Base-by-base conservation (phyloP, 2,797 vertebrate species). In the Pipistrellus nathusii region DNA sequence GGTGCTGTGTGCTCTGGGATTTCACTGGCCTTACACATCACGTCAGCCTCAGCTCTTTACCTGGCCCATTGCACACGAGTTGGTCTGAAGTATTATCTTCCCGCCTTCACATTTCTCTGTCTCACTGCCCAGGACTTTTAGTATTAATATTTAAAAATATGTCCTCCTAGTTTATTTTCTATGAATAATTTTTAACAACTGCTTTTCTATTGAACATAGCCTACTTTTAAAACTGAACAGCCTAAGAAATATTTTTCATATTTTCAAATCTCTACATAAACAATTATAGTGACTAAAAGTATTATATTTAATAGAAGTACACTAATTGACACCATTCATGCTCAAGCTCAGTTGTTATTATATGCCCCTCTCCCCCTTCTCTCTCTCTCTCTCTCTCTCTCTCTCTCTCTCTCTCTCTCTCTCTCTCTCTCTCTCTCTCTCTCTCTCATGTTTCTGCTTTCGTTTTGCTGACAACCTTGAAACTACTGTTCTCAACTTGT, bases 21-120 rank as follows among this genome's bases (percentile, higher is more conserved):
- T 88, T 86, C 68, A 11, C 20, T 53, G 13, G 8, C 3, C 1
- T 15, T 21, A 14, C 25, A 8, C 1, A 3, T 2, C 8, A 1
- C 10, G 3, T 35, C 9, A 8, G 3, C 15, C 41, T 32, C 7
- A 5, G 6, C 13, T 46, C n/a, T 12, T 78, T 27, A 46, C 32
- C 3, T 8, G 46, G 18, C 21, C n/a, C 13, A 27, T 5, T 20
- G 11, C 12, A 48, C 14, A 20, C 3, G 0, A 1, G 3, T 25
- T 59, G 30, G 25, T 78, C 69, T 55, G 21, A 64, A 20, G 3
- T 53, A n/a, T 21, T 32, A 9, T 20, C 20, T 66, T 4, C 4
- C 6, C 53, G 4, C 51, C 51, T 90, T 81, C 72, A 68, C 2
- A 30, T 76, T 90, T 90, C 27, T 35, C 8, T 64, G 2, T 82